phyloP scores from a whole-genome alignment of 2,797 vertebrate genomes.

The Morus bassanus region DNA sequence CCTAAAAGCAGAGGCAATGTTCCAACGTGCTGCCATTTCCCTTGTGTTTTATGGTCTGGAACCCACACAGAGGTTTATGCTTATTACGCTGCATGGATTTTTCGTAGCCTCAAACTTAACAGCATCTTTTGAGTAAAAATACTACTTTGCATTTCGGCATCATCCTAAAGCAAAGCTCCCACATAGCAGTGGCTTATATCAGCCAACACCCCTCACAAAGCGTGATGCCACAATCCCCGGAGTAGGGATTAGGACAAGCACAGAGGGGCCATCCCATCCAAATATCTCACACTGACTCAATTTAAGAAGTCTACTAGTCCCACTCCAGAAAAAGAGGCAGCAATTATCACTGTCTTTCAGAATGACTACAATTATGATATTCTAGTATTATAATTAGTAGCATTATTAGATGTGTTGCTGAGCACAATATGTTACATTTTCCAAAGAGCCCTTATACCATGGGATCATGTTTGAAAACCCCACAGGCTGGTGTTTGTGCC shows the following conservation, averaged over 20 bases:
- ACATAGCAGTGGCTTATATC: not conserved
- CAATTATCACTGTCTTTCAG: not conserved
- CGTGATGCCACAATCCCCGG: not conserved
- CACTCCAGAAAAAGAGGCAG: not conserved
- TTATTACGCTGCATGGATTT: not conserved
- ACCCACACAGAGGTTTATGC: not conserved
- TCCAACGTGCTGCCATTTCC: not conserved
- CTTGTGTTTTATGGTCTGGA: not conserved
- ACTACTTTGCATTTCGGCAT: not conserved
- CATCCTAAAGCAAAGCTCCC: not conserved
- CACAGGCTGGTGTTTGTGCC: not conserved
- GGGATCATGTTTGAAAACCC: conserved; percentile 1
- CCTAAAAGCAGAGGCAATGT: not conserved
- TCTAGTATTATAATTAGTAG: not conserved
- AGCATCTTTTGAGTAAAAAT: not conserved
- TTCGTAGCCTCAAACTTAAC: not conserved
- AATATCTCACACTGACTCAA: not conserved
- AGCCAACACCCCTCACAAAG: not conserved
- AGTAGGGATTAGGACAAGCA: not conserved
- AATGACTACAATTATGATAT: not conserved
- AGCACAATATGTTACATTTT: conserved; percentile 6
- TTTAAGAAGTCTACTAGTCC: not conserved
- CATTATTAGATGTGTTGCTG: not conserved
- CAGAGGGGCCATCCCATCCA: not conserved
- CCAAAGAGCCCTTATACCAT: not conserved